phyloP scores from a whole-genome alignment of 2,797 vertebrate genomes.

The Clarias pachynema region DNA sequence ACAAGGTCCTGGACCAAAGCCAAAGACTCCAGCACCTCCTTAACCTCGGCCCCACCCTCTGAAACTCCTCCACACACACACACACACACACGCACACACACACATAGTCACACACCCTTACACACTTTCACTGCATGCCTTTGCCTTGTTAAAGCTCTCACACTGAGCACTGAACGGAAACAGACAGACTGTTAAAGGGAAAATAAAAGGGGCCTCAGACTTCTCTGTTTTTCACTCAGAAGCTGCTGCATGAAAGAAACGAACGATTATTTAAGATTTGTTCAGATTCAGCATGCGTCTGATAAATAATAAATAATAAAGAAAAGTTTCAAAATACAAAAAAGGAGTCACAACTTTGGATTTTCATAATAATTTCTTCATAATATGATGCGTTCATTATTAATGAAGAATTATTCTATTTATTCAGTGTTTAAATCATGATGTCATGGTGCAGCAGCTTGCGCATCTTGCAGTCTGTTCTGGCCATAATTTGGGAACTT shows the following conservation, averaged over 20 bases:
- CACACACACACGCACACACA: slow-evolving; percentile 16
- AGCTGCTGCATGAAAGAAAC: background rate
- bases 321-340: background rate
- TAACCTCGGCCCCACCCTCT: slow-evolving; percentile 6
- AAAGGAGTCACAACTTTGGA: background rate
- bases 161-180: slow-evolving; percentile 14
- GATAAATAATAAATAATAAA: background rate
- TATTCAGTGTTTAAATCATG: background rate
- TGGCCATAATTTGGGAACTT: background rate
- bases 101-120: background rate
- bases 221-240: background rate
- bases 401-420: background rate
- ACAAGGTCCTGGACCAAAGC: slow-evolving; percentile 8
- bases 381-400: background rate
- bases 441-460: background rate
- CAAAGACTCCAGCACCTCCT: slow-evolving; percentile 17
- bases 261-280: background rate
- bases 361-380: background rate
- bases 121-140: slow-evolving; percentile 19
- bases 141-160: slow-evolving; percentile 24
- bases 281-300: background rate
- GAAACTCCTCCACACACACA: background rate
- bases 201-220: slow-evolving; percentile 5
- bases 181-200: background rate
- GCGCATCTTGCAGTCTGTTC: background rate